Percentiles rank a stretch among this genome's conserved stretches.
phyloP scores from a whole-genome alignment of 2,888 invertebrate genomes.

The Lithophane ornitopus region DNA sequence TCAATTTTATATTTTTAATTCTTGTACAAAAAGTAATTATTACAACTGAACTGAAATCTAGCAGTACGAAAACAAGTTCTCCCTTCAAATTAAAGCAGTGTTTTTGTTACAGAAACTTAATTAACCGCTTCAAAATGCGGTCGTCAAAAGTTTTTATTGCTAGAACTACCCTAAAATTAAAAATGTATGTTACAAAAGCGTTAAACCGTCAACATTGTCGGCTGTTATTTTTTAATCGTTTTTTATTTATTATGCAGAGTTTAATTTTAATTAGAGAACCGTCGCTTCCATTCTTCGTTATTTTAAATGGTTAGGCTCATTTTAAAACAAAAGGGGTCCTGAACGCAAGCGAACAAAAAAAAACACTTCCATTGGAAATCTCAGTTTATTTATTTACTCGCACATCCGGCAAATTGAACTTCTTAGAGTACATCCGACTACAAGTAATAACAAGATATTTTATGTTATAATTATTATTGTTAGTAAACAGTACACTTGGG shows the following conservation, averaged over 20 bases:
- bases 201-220: constrained; percentile 4
- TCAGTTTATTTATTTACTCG: constrained; percentile 27
- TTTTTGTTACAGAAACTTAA: constrained; percentile 32
- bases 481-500: constrained; percentile 54
- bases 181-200: neutral
- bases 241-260: neutral
- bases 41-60: neutral
- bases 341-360: constrained; percentile 4
- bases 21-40: constrained; percentile 1
- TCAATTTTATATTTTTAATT: neutral
- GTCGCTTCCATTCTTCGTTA: neutral
- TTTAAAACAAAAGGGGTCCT: neutral
- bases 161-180: constrained; percentile 4
- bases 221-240: constrained; percentile 16
- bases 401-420: constrained; percentile 29
- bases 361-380: constrained; percentile 15
- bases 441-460: constrained; percentile 30
- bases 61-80: neutral
- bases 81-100: too few relatives aligned
- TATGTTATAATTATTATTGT: constrained; percentile 56
- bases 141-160: constrained; percentile 37
- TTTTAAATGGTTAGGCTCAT: neutral
- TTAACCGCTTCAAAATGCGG: constrained; percentile 10
- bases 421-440: constrained; percentile 12
- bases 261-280: neutral